Evolutionary conservation across 2,797 vertebrate species (phyloP), one percentile per base, ranked within the genome.

Genomic region (Neopelma chrysocephalum): DNA sequence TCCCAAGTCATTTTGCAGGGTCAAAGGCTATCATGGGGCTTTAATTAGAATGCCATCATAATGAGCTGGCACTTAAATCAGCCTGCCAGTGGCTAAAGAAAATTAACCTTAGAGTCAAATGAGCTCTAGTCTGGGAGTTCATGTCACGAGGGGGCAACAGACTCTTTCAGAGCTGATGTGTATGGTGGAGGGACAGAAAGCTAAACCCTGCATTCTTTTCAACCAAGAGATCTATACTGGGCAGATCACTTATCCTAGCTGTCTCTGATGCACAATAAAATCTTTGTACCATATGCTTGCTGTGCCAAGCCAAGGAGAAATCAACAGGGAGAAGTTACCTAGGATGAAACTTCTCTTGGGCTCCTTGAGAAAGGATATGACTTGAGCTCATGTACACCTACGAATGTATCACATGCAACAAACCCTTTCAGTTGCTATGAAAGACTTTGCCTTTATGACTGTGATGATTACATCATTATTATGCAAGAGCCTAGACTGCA

Each of bases 1-100:
- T 96, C 91, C 75, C 84, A 96, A 96, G 93, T 96, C 75, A 89
- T 89, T 97, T 94, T 79, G 61, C 65, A 78, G 90, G 93, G 96
- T 95, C 93, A 95, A 94, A 96, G 92, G 93, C 87, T 96, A 96
- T 96, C 78, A 0, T n/a, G 61, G 47, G 90, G 65, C 71, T 95
- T 93, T 97, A 97, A 97, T 97, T 97, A 96, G 81, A 96, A 93
- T 95, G 95, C 90, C 96, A 96, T 95, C 48, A 1, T 96, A 96
- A 97, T 87, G 87, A 97, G 95, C 81, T 96, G 96, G 92, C 81
- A 92, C 94, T 93, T 95, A 90, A 95, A 95, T 96, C 95, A 95
- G 83, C 69, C 76, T 91, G 95, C 87, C 92, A 94, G 81, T 92
- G 90, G 96, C 95, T 96, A 45, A 93, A 95, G 93, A 95, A 94